A percentile compares a stretch with the other conserved stretches of the same genome.
These are phyloP conservation scores for Uria lomvia DNA, from an alignment of 2,113 vertebrate genomes.

Conservation along the genomic window DNA sequence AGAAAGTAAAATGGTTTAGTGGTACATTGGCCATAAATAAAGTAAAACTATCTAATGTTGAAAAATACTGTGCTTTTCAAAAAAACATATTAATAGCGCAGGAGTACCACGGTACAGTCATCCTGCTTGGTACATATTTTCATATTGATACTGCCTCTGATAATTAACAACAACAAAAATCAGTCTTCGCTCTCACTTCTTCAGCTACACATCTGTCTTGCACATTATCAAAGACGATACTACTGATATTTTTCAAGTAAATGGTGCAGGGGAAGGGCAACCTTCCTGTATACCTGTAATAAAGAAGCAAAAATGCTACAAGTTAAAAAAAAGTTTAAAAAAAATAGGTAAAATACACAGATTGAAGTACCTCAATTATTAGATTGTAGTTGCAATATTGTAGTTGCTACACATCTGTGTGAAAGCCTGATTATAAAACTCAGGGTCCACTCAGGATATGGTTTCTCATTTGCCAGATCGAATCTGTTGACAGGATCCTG, in stretches of 20 bases:
- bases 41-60: neutral
- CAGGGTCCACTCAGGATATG: neutral
- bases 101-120: neutral
- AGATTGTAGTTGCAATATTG: neutral
- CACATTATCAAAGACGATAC: neutral
- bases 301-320: neutral
- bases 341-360: neutral
- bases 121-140: neutral
- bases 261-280: neutral
- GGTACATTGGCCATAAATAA: neutral
- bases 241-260: neutral
- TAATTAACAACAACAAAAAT: neutral
- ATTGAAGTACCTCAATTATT: neutral
- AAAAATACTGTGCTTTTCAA: neutral
- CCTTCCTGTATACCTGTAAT: neutral
- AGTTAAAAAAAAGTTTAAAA: neutral
- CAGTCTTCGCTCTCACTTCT: neutral
- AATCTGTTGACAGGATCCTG: neutral
- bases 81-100: neutral
- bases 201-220: neutral
- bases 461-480: neutral
- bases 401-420: neutral
- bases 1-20: neutral
- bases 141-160: neutral
- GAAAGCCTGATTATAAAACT: neutral